phyloP scores from a whole-genome alignment of 2,888 invertebrate genomes.

The Torymus auratus region DNA sequence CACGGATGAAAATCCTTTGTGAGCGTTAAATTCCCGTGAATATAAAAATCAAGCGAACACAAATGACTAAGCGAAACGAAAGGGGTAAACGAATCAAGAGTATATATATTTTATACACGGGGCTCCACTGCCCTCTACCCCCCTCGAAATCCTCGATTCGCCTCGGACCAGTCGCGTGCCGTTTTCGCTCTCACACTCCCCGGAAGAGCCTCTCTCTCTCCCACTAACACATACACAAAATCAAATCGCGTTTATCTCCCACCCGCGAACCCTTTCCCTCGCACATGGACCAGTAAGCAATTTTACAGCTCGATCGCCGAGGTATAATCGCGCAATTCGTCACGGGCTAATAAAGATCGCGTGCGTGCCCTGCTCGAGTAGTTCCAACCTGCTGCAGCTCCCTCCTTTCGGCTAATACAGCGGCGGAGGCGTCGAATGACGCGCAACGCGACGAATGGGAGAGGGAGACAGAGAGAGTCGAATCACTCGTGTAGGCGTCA shows the following conservation, averaged over 20 bases:
- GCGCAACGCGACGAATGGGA: no score
- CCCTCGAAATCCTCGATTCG: slow-evolving; percentile 11
- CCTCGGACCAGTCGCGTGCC: neutral
- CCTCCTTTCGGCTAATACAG: neutral
- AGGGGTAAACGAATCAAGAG: neutral
- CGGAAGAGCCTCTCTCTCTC: neutral
- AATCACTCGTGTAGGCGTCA: no score
- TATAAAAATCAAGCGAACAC: no score
- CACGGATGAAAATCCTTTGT: no score
- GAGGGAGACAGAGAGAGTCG: no score
- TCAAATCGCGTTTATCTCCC: slow-evolving; percentile 13
- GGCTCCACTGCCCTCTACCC: neutral
- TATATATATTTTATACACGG: neutral
- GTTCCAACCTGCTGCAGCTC: slow-evolving; percentile 9
- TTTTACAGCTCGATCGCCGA: slow-evolving; percentile 47
- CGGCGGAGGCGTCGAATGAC: no score
- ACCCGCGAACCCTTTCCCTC: neutral
- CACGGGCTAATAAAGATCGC: slow-evolving; percentile 53
- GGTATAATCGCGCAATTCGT: slow-evolving; percentile 26
- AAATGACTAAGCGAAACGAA: neutral
- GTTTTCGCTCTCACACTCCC: neutral
- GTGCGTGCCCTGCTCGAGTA: slow-evolving; percentile 31
- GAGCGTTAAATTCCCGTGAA: no score
- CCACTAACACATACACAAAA: slow-evolving; percentile 12
- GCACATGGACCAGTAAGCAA: slow-evolving; percentile 35